Conservation (phyloP, 2,797 vertebrate genomes). For the Brotula barbata region DNA sequence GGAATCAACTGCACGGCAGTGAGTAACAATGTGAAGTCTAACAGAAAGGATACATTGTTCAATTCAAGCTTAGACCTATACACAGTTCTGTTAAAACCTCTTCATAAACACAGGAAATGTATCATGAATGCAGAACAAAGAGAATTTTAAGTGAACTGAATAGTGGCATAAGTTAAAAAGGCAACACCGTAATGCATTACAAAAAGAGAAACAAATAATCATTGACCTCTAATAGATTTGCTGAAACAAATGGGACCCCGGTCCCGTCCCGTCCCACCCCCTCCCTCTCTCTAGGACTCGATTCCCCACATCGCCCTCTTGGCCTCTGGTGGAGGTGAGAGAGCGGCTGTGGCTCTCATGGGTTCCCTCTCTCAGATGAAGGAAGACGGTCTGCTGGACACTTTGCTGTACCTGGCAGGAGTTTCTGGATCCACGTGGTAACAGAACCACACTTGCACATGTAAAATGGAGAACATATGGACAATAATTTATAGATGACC, state of each 20-base stretch:
- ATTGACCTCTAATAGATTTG: background rate
- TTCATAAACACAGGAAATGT: no score
- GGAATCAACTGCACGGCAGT: constrained; percentile 48
- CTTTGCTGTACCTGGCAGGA: constrained; percentile 64
- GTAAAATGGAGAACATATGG: background rate
- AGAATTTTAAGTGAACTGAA: no score
- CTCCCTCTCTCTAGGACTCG: constrained; percentile 47
- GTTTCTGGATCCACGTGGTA: constrained; percentile 72
- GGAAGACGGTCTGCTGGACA: constrained; percentile 58
- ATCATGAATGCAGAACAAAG: no score
- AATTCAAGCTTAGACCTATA: no score
- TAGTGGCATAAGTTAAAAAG: no score
- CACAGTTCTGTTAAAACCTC: no score
- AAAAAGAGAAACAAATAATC: no score
- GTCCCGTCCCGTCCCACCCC: background rate
- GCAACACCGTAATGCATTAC: no score
- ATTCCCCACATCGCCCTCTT: constrained; percentile 63
- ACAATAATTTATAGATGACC: no score
- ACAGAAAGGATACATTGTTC: background rate
- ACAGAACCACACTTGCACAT: constrained; percentile 4
- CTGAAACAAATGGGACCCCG: background rate
- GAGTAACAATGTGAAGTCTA: constrained; percentile 2
- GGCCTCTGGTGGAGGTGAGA: constrained; percentile 69
- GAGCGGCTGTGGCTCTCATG: constrained; percentile 60
- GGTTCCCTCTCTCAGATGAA: constrained; percentile 63